Evolutionary conservation across 2,888 invertebrate genomes (phyloP), one percentile per base, ranked within the genome.

Genomic region (Tolmerus cingulatus): DNA sequence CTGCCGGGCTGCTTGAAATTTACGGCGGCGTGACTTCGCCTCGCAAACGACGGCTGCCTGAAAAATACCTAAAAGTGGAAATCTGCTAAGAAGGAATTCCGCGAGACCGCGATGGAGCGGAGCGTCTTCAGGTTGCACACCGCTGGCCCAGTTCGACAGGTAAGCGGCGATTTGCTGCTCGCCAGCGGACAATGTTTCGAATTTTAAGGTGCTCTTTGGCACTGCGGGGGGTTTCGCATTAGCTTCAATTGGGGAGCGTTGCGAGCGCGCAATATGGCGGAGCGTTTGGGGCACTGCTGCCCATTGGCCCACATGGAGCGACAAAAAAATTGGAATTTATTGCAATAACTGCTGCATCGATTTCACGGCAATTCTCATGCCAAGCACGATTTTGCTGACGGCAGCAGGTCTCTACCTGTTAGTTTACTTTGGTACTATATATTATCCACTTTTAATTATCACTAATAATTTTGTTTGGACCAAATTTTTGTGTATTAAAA

Each of bases 1-100:
- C 34, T 43, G 78, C 55, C 37, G 19, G 82, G 55, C 82, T 82
- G 40, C 37, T 57, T 82, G 16, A 57, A 82, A 82, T 82, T 82
- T 82, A 82, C 57, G 82, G 66, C 82, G 51, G 82, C 82, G 57
- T 82, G 82, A 82, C 82, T 82, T 82, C 66, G 16, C 5, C 2
- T n/a, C 14, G 34, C 37, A 51, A 82, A 30, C 23, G 43, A 27
- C 23, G 27, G 27, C 5, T 5, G 16, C n/a, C 46, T 79, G 34
- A 51, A 46, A 9, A 79, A 51, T 79, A 14, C 27, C 30, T 14
- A 0, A 30, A 30, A 30, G 30, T 30, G 30, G 12, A 46, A 79
- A 76, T 79, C 51, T 79, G 14, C 51, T 51, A 34, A 55, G 46
- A 46, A 79, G 79, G 51, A 30, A 30, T 79, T 16, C 27, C 30